Conservation (phyloP, 2,888 invertebrate species). For the Buathra laborator region DNA sequence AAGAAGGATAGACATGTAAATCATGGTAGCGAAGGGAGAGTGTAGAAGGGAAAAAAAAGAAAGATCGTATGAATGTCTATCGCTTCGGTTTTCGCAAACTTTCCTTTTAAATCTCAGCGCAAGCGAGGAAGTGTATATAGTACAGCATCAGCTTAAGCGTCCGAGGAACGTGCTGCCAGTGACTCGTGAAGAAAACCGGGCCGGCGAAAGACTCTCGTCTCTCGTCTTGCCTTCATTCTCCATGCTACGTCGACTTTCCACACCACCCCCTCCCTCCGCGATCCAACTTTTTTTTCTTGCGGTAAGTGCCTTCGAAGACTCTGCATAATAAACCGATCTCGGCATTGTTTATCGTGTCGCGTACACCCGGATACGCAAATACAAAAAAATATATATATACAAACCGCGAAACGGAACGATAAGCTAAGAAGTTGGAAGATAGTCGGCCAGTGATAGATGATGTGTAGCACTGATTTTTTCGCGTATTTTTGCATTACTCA, state of each 20-base stretch:
- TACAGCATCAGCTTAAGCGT: slow-evolving; percentile 13
- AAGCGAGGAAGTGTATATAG: slow-evolving; percentile 20
- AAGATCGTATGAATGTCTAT: slow-evolving; percentile 30
- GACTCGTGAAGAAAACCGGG: slow-evolving; percentile 29
- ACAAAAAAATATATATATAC: slow-evolving; percentile 20
- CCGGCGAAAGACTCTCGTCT: slow-evolving; percentile 30
- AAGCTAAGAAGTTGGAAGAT: slow-evolving; percentile 24
- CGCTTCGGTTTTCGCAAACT: slow-evolving; percentile 43
- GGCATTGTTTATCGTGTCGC: slow-evolving; percentile 48
- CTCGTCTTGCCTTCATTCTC: slow-evolving; percentile 11
- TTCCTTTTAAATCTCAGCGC: slow-evolving; percentile 47
- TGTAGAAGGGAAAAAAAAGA: slow-evolving; percentile 10
- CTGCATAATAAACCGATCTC: slow-evolving; percentile 56
- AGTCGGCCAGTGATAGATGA: background rate
- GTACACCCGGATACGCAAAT: slow-evolving; percentile 16
- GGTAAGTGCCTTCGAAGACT: slow-evolving; percentile 32
- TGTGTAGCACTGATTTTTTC: no score
- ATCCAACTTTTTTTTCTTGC: slow-evolving; percentile 25
- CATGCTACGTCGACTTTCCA: slow-evolving; percentile 7
- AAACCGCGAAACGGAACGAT: background rate
- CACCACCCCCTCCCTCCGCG: background rate
- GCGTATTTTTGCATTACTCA: no score
- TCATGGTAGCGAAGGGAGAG: background rate
- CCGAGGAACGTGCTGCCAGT: slow-evolving; percentile 9
- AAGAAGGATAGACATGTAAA: slow-evolving; percentile 8